Base-by-base conservation (phyloP, 2,113 vertebrate species). In the Pogonocichla stellata region DNA sequence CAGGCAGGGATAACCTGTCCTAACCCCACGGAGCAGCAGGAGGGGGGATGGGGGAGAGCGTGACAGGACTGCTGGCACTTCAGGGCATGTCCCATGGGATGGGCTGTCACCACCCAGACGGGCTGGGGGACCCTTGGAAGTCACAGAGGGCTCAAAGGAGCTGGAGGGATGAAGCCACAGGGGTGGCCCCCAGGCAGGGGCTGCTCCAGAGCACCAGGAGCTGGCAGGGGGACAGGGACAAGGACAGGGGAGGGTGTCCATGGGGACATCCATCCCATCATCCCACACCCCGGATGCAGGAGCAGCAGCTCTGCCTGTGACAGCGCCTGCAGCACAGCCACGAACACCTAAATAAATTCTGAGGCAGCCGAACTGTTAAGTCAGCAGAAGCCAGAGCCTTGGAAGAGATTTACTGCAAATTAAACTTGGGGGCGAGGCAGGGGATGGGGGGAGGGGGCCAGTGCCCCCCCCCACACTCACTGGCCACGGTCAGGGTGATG, bases 401-500 rank as follows among this genome's bases (percentile, higher is more conserved):
- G 3, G 0, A 29, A 29, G 86, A 96, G 97, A 96, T 96, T 91
- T 96, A 95, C 96, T 94, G 90, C 93, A 95, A 96, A 97, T 96
- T 94, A 80, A 94, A 86, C 7, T 9, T 57, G 74, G 90, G 88
- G 70, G 56, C 0, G 23, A 88, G 89, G 77, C 86, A 64, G 43
- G 57, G 4, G 10, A 22, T 0, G 8, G 50, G 31, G 72, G 6
- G 42, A 42, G 74, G 8, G 10, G 15, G 7, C 2, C 7, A 3
- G 22, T 4, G 54, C 31, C 75, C 93, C 80, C 93, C 80, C 80
- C 80, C 7, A 19, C 48, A 98, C 99, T 99, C 97, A 99, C 99
- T 99, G 94, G 99, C 99, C 78, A 99, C 99, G 0, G 98, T 98
- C 48, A 99, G 96, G 3, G 98, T 99, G 98, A 99, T 98, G 86